Evolutionary conservation across 2,888 invertebrate genomes (phyloP), one percentile per base, ranked within the genome.

Genomic region (Rotaria magnacalcarata): DNA sequence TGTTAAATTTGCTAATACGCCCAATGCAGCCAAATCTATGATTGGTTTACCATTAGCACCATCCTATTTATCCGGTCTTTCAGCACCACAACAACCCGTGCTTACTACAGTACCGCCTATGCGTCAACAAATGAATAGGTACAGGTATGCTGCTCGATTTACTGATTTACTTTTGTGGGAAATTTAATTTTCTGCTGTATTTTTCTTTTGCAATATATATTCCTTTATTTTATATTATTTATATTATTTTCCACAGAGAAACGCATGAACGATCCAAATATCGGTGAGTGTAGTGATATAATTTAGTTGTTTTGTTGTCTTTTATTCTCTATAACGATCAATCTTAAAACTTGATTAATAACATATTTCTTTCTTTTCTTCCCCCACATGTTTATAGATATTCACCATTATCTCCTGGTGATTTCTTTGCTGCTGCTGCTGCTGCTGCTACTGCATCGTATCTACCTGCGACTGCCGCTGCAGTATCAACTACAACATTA

Each of bases 1-100:
- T 34, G 87, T 87, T 8, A 87, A 87, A 85, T 87, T 87, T 87
- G 87, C 87, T 34, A 87, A 87, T 80, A 85, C 87, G 19, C 87
- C 87, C 14, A 87, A 84, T 56, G 85, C 60, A 60, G 84, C 80
- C 27, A 87, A 87, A 85, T 85, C 87, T 0, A 85, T 87, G 24
- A 87, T 87, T 50, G 87, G 87, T 56, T 34, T 84, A 43, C 87
- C 87, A 84, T 27, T 87, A 41, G 85, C 87, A 50, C 87, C 85
- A 52, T 85, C 87, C 2, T 58, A 54, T 74, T 34, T 84, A 56
- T 1, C 84, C 8, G 34, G 54, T 84, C 21, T 54, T 47, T 54
- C 41, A 54, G 11, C 84, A 54, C 14, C 84, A 27, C 52, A 84
- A 54, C 56, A 34, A 24, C 19, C 84, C 34, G 84, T 56, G 11